phyloP scores from a whole-genome alignment of 2,113 vertebrate genomes.

The Phodopus roborovskii region DNA sequence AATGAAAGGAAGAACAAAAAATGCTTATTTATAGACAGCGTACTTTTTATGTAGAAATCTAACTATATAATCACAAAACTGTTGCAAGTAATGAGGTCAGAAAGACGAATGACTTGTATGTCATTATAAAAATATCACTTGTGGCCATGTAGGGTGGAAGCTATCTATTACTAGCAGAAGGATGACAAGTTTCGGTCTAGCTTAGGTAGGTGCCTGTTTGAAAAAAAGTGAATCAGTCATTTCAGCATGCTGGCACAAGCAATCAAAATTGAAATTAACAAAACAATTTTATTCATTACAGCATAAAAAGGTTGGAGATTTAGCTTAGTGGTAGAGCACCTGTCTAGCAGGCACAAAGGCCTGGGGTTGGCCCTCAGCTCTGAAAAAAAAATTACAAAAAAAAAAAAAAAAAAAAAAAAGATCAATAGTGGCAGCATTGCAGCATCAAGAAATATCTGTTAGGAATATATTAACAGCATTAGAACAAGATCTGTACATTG shows the following conservation, averaged over 20 bases:
- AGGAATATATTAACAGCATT: background rate
- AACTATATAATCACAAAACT: background rate
- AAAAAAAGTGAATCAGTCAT: background rate
- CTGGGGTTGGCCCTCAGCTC: background rate
- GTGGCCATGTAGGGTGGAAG: background rate
- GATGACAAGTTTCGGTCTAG: background rate
- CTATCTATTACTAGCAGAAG: background rate
- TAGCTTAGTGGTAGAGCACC: background rate
- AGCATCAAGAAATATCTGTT: background rate
- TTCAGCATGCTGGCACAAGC: background rate
- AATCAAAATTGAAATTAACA: background rate
- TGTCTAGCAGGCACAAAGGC: background rate
- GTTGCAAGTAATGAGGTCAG: background rate
- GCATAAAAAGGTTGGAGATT: background rate
- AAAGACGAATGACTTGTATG: background rate
- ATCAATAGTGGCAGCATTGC: background rate
- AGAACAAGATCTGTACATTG: background rate
- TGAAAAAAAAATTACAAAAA: background rate
- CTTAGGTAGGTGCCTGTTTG: background rate
- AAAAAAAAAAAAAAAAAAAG: background rate
- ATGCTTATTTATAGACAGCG: background rate
- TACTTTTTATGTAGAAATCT: background rate
- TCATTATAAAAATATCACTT: background rate
- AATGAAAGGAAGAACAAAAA: conserved; percentile 8
- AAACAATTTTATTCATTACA: background rate